Evolutionary conservation across 30 jellyfish, hydroid and myxozoan species (phyloP).

Genomic region (Hydractinia echinata): DNA sequence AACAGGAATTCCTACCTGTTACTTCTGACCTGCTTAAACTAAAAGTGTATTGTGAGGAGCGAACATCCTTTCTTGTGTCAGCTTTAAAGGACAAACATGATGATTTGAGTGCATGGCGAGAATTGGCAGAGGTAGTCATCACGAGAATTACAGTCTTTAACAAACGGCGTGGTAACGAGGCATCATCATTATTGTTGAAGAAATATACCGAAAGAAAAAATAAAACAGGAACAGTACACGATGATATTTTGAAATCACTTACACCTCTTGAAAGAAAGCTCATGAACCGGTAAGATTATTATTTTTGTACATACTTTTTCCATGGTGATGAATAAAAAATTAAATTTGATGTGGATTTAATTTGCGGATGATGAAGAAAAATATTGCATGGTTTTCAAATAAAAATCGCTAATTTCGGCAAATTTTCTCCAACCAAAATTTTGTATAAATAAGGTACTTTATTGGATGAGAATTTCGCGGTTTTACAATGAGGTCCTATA

Average conservation of each 20-base stretch:
- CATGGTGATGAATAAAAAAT: too few relatives aligned
- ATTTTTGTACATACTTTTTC: too few relatives aligned
- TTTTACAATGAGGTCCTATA: too few relatives aligned
- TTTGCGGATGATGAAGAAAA: too few relatives aligned
- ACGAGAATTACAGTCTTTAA: background rate
- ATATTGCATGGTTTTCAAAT: too few relatives aligned
- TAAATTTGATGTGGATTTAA: too few relatives aligned
- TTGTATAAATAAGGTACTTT: too few relatives aligned
- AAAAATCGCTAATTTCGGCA: too few relatives aligned
- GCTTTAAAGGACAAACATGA: background rate
- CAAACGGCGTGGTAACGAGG: background rate
- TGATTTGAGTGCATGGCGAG: background rate
- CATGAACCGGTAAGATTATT: background rate
- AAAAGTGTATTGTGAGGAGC: background rate
- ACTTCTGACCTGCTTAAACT: slow-evolving; percentile 30
- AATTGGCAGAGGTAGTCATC: background rate
- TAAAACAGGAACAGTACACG: background rate
- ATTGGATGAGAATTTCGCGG: too few relatives aligned
- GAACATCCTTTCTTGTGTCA: background rate
- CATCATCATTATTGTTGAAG: background rate
- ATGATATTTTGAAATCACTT: background rate
- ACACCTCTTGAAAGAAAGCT: background rate
- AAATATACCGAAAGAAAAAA: background rate
- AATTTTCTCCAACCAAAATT: too few relatives aligned
- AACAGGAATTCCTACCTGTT: slow-evolving; percentile 11